Evolutionary conservation across 2,113 vertebrate species (phyloP).

Genomic region (Manacus vitellinus): DNA sequence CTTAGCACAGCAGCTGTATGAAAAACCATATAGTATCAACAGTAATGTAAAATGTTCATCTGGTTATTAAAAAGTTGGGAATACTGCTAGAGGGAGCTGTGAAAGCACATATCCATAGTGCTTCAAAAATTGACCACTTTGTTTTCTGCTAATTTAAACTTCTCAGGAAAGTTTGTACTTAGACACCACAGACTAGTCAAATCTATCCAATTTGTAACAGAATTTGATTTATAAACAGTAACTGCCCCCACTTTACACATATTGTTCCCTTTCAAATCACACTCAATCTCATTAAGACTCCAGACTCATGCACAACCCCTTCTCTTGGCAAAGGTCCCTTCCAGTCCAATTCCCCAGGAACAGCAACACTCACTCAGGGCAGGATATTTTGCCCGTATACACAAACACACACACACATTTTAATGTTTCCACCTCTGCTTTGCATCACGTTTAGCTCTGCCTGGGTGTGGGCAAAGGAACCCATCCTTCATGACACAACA

Average conservation of each 20-base stretch:
- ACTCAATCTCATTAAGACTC: not conserved
- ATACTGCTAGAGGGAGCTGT: conserved; percentile 14
- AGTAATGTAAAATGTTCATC: not conserved
- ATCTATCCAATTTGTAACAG: not conserved
- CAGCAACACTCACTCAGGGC: not conserved
- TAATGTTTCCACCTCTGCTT: rapidly evolving
- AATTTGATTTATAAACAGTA: not conserved
- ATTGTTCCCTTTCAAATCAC: not conserved
- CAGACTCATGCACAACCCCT: not conserved
- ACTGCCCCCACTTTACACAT: not conserved
- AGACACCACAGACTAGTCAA: not conserved
- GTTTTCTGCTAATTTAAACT: not conserved
- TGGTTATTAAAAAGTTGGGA: not conserved
- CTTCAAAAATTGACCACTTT: not conserved
- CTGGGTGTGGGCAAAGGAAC: not conserved
- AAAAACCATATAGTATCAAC: not conserved
- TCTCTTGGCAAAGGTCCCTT: not conserved
- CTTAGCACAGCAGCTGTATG: not conserved
- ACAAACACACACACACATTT: not conserved
- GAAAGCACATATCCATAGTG: not conserved
- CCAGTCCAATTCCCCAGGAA: not conserved
- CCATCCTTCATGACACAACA: not conserved
- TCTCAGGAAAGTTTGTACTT: not conserved
- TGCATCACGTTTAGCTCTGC: not conserved
- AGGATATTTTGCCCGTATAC: not conserved